Base-by-base conservation (phyloP, 2,888 invertebrate genomes). In the Xestia rhomboidea region DNA sequence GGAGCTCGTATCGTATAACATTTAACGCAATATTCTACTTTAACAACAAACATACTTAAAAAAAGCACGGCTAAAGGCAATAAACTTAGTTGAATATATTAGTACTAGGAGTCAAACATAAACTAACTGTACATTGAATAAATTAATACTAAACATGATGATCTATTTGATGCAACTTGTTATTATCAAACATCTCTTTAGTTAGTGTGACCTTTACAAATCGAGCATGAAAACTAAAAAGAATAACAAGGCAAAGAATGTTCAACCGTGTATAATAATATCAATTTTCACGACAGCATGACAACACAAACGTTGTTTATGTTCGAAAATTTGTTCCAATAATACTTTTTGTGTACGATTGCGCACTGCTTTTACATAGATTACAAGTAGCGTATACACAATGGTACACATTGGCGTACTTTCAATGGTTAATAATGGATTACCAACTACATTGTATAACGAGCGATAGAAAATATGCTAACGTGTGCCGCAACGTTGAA, bases 391-490 rank as follows among this genome's bases (percentile, higher is more conserved):
- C 13, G 44, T 69, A 38, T 60, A 73, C 60, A 81, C 68, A 77
- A 77, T 81, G 41, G 46, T 44, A 63, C 24, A 68, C 68, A 71
- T 49, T 24, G 70, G 44, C 27, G 69, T 63, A 82, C 60, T 72
- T 76, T 69, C 66, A 82, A 70, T 69, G 66, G 77, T 49, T 82
- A 79, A 74, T 78, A 83, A 73, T 77, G 76, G 79, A 71, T 76
- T 66, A 62, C 64, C 34, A 63, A 71, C 57, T 67, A 74, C 68
- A 79, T 83, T 66, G 66, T 68, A 74, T 68, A 62, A 54, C 51
- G n/a, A 77, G 38, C 49, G 57, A 51, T 60, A 70, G 67, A 73
- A 73, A 70, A 57, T 77, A 70, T 49, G 34, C 62, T 44, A 73
- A 38, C 66, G 15, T 41, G 7, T 71, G 68, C 81, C 77, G 82